These are phyloP conservation scores for Sarcophilus harrisii DNA, from an alignment of 2,797 vertebrate species.

Conservation along the genomic window DNA sequence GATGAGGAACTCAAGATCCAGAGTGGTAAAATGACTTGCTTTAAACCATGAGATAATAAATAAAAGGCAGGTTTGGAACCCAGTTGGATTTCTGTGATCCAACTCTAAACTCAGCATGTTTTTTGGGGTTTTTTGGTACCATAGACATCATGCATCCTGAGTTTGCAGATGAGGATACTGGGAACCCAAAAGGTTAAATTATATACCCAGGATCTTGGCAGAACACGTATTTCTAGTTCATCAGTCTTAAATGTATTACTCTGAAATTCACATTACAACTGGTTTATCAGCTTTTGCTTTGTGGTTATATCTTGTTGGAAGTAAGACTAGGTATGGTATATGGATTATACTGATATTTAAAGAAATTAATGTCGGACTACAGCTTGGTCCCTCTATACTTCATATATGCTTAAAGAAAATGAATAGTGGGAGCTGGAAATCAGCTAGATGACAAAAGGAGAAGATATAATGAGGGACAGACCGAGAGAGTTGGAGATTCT, in stretches of 20 bases:
- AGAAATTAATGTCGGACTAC: not conserved
- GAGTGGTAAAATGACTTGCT: not conserved
- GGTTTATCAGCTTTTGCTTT: not conserved
- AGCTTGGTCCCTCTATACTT: constrained; percentile 9
- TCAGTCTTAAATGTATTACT: not conserved
- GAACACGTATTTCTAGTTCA: not conserved
- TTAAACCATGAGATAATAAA: not conserved
- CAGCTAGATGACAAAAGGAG: not conserved
- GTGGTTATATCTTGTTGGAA: not conserved
- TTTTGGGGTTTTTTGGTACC: not conserved
- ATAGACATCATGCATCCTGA: not conserved
- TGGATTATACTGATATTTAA: not conserved
- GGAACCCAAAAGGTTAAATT: not conserved
- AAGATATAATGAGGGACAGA: not conserved
- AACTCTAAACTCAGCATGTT: not conserved
- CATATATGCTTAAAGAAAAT: not conserved
- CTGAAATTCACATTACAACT: not conserved
- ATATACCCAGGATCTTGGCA: no score
- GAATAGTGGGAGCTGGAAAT: not conserved
- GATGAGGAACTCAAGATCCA: not conserved
- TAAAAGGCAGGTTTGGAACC: not conserved
- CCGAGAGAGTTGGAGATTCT: not conserved
- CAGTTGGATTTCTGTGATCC: no score
- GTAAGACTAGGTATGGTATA: not conserved
- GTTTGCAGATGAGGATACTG: not conserved